These are phyloP conservation scores for Aphodius granarius DNA, from an alignment of 2,888 invertebrate genomes.

Conservation along the genomic window DNA sequence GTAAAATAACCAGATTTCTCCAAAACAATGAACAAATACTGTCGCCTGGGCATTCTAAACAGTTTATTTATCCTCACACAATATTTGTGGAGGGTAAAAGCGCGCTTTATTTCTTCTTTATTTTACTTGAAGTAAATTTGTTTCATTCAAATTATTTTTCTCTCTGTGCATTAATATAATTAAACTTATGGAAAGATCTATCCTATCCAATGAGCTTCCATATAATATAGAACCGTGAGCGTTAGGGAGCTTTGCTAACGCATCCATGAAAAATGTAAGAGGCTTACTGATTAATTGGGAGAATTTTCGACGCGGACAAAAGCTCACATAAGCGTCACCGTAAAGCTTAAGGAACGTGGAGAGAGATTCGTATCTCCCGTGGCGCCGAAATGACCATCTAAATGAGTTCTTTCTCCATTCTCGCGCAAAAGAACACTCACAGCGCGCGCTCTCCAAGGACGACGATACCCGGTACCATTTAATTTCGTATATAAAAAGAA, in stretches of 20 bases:
- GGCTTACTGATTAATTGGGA: background rate
- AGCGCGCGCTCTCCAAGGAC: background rate
- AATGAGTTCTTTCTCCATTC: background rate
- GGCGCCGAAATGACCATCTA: background rate
- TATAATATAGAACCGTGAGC: too few species aligned
- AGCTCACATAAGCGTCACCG: background rate
- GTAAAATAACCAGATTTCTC: too few species aligned
- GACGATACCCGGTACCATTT: background rate
- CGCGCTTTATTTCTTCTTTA: too few species aligned
- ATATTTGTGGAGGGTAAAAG: too few species aligned
- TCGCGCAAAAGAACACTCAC: background rate
- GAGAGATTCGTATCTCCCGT: background rate
- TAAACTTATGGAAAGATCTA: too few species aligned
- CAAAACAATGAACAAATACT: too few species aligned
- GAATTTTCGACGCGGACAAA: background rate
- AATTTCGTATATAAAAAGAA: background rate
- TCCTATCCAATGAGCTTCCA: too few species aligned
- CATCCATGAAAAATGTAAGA: background rate
- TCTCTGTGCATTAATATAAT: too few species aligned
- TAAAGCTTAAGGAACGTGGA: background rate
- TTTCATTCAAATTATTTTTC: too few species aligned
- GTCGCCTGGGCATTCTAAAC: too few species aligned
- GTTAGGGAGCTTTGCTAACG: background rate
- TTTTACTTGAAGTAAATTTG: too few species aligned
- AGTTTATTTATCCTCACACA: too few species aligned